Conservation (phyloP, 2,113 vertebrate species). For the Shinisaurus crocodilurus region DNA sequence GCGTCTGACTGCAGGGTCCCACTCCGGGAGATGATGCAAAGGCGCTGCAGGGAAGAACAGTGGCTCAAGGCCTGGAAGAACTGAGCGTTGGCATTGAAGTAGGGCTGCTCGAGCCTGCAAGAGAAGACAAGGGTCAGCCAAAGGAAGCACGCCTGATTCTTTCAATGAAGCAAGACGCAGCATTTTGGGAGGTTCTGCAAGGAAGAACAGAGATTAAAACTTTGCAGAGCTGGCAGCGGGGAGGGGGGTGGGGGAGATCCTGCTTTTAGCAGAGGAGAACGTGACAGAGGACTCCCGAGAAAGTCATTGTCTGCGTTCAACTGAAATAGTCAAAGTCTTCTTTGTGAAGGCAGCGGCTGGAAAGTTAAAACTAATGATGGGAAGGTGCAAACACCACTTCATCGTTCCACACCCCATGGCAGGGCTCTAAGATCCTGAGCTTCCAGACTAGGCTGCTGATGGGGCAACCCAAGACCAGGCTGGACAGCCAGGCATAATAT, state of each 20-base stretch:
- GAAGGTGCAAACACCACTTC: too few species aligned
- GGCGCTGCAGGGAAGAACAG: constrained; percentile 86
- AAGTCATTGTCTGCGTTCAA: not conserved
- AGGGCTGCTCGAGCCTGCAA: constrained; percentile 92
- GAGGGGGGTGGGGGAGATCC: not conserved
- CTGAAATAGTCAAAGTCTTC: not conserved
- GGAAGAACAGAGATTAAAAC: fast-evolving
- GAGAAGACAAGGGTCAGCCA: constrained; percentile 39
- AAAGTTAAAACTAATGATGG: not conserved
- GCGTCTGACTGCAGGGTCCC: constrained; percentile 91
- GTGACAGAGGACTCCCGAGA: too few species aligned
- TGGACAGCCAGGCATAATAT: not conserved
- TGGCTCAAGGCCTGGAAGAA: constrained; percentile 94
- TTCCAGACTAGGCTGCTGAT: not conserved
- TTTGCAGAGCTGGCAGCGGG: too few species aligned
- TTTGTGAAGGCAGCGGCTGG: too few species aligned
- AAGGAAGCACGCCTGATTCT: not conserved
- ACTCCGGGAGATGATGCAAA: constrained; percentile 93
- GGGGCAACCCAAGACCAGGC: not conserved
- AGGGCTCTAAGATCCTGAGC: not conserved
- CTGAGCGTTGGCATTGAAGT: constrained; percentile 86
- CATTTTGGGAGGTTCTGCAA: not conserved
- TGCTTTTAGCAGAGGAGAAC: not conserved
- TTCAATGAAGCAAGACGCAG: not conserved
- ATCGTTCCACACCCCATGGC: not conserved